Percentiles rank a stretch among this genome's conserved stretches.
These are phyloP conservation scores for Neogale vison DNA, from an alignment of 2,113 vertebrate genomes.

Conservation along the genomic window DNA sequence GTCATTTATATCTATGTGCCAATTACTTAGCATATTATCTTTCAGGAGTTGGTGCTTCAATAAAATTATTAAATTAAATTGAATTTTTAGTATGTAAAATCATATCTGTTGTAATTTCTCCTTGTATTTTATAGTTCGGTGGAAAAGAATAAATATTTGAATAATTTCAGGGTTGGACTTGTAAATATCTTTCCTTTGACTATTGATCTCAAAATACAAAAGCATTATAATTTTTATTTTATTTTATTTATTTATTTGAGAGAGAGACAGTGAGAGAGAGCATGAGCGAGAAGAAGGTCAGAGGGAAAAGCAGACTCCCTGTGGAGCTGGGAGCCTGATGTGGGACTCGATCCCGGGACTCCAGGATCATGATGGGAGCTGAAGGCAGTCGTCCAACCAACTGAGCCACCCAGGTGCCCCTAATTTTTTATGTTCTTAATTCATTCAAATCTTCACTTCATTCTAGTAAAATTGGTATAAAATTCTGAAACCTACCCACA, in stretches of 20 bases:
- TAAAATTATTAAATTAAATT: background rate
- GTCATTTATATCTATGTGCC: background rate
- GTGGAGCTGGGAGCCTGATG: no score
- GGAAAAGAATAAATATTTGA: background rate
- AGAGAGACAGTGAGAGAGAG: no score
- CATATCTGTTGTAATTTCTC: background rate
- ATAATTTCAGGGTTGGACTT: background rate
- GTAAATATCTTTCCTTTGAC: background rate
- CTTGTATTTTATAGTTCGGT: background rate
- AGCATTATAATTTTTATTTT: background rate
- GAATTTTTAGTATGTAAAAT: background rate
- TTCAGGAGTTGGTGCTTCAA: background rate
- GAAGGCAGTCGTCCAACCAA: no score
- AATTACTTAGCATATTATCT: background rate
- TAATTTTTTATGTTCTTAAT: background rate
- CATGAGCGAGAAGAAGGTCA: no score
- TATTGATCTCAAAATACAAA: background rate
- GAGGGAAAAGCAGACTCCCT: no score
- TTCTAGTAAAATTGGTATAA: conserved; percentile 4
- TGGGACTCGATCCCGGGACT: no score
- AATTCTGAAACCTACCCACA: conserved; percentile 24
- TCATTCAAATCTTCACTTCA: background rate
- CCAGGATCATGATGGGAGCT: no score
- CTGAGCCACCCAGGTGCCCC: no score
- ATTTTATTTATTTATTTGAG: no score